phyloP scores from a whole-genome alignment of 2,888 invertebrate genomes.

The Psylliodes chrysocephalus region DNA sequence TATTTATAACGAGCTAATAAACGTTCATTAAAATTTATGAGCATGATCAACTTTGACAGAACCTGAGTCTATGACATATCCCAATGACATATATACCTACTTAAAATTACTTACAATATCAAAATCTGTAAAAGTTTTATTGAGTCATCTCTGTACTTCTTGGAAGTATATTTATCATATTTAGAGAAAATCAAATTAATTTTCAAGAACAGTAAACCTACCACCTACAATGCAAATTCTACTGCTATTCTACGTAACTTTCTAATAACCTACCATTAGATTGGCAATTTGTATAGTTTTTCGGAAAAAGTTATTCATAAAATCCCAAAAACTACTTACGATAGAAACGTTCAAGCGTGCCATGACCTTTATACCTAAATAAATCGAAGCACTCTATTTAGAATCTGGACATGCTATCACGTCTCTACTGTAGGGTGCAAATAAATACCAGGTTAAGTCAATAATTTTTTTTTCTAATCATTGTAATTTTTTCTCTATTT shows the following conservation, averaged over 20 bases:
- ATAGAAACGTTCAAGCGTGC: conserved; percentile 7
- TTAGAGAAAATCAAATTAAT: too few relatives aligned
- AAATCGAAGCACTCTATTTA: conserved; percentile 5
- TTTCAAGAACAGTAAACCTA: too few relatives aligned
- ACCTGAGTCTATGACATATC: too few relatives aligned
- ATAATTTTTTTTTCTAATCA: neutral
- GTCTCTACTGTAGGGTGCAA: neutral
- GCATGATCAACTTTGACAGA: too few relatives aligned
- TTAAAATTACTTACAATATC: too few relatives aligned
- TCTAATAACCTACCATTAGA: neutral
- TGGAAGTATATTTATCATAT: too few relatives aligned
- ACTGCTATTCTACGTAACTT: conserved; percentile 3
- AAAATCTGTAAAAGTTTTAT: too few relatives aligned
- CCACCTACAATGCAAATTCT: neutral
- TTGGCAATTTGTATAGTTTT: neutral
- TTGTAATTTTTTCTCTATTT: neutral
- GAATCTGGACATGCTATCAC: conserved; percentile 13
- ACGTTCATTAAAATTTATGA: too few relatives aligned
- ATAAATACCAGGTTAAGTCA: neutral
- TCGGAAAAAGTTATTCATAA: conserved; percentile 11
- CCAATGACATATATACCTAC: too few relatives aligned
- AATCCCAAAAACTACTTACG: neutral
- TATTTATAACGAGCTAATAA: too few relatives aligned
- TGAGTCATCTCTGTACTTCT: too few relatives aligned
- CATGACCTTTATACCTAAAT: conserved; percentile 17